Evolutionary conservation across 2,797 vertebrate genomes (phyloP).

Genomic region (Phrynocephalus vlangalii): DNA sequence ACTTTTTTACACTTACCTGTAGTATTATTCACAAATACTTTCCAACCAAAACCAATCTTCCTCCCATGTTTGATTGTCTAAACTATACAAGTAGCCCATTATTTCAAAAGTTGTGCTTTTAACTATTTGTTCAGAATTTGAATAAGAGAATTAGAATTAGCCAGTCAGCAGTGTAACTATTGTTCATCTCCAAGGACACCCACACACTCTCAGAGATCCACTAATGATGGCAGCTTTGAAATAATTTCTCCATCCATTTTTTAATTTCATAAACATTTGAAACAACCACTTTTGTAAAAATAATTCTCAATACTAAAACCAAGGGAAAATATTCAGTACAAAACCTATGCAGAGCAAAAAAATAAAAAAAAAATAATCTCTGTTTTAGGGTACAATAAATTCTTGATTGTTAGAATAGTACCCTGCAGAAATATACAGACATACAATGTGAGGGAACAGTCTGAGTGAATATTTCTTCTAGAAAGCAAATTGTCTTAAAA

Average conservation of each 20-base stretch:
- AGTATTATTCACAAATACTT: conserved; percentile 33
- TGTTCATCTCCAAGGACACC: not conserved
- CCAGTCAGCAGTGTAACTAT: not conserved
- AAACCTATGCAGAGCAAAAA: conserved; percentile 13
- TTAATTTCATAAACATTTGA: not conserved
- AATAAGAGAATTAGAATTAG: conserved; percentile 1
- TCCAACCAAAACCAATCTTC: conserved; percentile 21
- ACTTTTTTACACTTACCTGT: conserved; percentile 22
- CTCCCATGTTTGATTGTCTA: conserved; percentile 16
- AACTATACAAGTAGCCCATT: not conserved
- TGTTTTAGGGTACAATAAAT: not conserved
- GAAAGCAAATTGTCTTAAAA: conserved; percentile 36
- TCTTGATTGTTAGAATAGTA: conserved; percentile 12
- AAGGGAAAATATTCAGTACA: conserved; percentile 26
- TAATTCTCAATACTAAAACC: conserved; percentile 7
- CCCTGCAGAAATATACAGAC: conserved; percentile 3
- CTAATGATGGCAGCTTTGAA: not conserved
- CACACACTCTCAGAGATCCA: not conserved
- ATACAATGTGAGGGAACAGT: conserved; percentile 20
- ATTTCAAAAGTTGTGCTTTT: not conserved
- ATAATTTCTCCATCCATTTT: not conserved
- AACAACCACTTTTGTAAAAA: not conserved
- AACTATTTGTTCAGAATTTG: not conserved
- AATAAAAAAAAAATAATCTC: not conserved
- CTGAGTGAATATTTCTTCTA: conserved; percentile 30